phyloP scores from a whole-genome alignment of 2,888 invertebrate genomes.

The Cheiracanthium punctorium region DNA sequence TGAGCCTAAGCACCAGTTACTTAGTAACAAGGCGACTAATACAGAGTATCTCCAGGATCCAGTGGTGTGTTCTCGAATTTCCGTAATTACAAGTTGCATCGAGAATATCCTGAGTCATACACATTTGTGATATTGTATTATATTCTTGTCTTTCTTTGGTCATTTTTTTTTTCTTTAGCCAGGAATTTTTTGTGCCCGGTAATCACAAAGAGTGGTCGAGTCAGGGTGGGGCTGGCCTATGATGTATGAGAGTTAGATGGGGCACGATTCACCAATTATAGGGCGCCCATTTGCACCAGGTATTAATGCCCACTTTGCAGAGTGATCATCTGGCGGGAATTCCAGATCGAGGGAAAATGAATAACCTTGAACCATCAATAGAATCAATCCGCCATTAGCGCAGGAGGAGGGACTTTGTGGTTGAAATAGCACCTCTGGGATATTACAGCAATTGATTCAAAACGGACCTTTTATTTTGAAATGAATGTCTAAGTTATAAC shows the following conservation, averaged over 20 bases:
- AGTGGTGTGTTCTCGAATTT: background rate
- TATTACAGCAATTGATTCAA: no score
- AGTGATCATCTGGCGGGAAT: constrained; percentile 25
- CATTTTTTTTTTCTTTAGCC: constrained; percentile 7
- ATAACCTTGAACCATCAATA: background rate
- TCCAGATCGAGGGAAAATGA: background rate
- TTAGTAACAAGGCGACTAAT: constrained; percentile 32
- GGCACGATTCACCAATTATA: constrained; percentile 54
- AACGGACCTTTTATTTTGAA: no score
- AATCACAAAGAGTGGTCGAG: constrained; percentile 51
- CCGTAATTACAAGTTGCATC: background rate
- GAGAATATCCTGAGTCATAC: background rate
- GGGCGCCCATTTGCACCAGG: constrained; percentile 2
- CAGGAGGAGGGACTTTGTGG: no score
- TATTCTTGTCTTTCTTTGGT: background rate
- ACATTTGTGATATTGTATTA: constrained; percentile 1
- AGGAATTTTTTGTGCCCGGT: constrained; percentile 3
- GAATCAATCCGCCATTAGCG: no score
- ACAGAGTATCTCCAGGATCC: background rate
- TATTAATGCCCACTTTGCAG: constrained; percentile 48
- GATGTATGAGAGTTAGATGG: constrained; percentile 58
- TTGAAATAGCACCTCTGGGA: no score
- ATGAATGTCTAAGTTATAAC: no score
- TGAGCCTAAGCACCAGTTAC: constrained; percentile 16
- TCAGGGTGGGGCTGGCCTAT: constrained; percentile 31